Base-by-base conservation (phyloP, 37 sponge, comb jelly and placozoan genomes). In the Beroe forskalii region DNA sequence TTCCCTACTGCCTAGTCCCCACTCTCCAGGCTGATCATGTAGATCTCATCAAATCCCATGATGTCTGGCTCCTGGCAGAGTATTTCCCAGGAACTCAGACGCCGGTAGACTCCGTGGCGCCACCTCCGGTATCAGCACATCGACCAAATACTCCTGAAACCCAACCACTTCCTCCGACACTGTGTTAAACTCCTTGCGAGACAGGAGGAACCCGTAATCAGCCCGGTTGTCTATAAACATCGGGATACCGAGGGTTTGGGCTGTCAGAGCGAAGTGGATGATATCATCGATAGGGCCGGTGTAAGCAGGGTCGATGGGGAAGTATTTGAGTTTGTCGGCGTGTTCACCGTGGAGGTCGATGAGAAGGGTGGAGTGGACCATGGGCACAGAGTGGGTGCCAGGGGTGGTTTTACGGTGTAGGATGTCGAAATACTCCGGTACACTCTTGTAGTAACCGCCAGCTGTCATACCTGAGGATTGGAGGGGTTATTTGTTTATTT, bases 331-430 rank as follows among this genome's bases (percentile, higher is more conserved):
- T 24, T 62, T 28, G 63, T 91, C 40, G 33, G 94, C 91, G 6
- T 30, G 61, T 30, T 67, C 67, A 17, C 41, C 32, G 22, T 92
- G 62, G 8, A 97, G 94, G 90, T 96, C 93, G 25, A 97, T 91
- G 8, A 97, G 94, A 27, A 93, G 19, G 4, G 93, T 67, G 17
- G 95, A 93, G 72, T 94, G 94, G 36, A 97, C 91, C 80, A 97
- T 93, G 14, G 95, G 93, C 17, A 94, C 98, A 33, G 41, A 32
- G 43, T 94, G 95, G 63, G 92, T 92, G 63, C 96, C 96, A 89
- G 40, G 61, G 24, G 17, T 41, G n/a, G 8, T 89, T 4, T 6
- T 31, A 28, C 32, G 22, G n/a, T n/a, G n/a, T 25, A 41, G 48
- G 6, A 76, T 76, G 22, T 43, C 80, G 20, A 28, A 32, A 23